Percentiles rank a stretch among this genome's conserved stretches.
These are phyloP conservation scores for Perizoma affinitatum DNA, from an alignment of 2,888 invertebrate species.

Conservation along the genomic window DNA sequence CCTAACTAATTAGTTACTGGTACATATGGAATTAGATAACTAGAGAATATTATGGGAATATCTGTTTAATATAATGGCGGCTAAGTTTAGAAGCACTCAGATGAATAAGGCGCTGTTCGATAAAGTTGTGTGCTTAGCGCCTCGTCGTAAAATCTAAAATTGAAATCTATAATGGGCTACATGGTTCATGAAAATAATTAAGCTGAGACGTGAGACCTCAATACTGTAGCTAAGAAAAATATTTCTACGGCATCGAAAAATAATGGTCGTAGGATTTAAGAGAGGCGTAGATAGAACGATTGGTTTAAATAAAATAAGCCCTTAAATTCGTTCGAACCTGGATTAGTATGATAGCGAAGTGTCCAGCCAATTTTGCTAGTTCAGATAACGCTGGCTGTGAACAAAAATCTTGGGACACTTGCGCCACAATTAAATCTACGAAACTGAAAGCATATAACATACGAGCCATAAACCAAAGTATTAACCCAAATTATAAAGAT, in stretches of 20 bases:
- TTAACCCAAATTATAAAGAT: slow-evolving; percentile 29
- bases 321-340: too few species aligned
- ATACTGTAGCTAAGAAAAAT: too few species aligned
- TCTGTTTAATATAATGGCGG: slow-evolving; percentile 30
- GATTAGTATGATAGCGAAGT: too few species aligned
- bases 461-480: slow-evolving; percentile 28
- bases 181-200: slow-evolving; percentile 10
- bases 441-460: slow-evolving; percentile 14
- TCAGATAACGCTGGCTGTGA: too few species aligned
- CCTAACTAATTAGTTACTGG: slow-evolving; percentile 33
- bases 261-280: too few species aligned
- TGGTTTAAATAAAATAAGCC: too few species aligned
- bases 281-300: too few species aligned
- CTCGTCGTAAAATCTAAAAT: slow-evolving; percentile 20
- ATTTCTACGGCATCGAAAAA: too few species aligned
- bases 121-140: slow-evolving; percentile 27
- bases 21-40: slow-evolving; percentile 19
- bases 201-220: background rate
- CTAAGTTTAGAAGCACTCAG: slow-evolving; percentile 29
- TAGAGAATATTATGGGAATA: slow-evolving; percentile 25
- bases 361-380: too few species aligned
- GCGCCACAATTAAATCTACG: slow-evolving; percentile 1
- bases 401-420: background rate
- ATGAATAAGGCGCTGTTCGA: slow-evolving; percentile 28
- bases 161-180: slow-evolving; percentile 14